Base-by-base conservation (phyloP, 2,888 invertebrate genomes). In the Parnassius apollo region DNA sequence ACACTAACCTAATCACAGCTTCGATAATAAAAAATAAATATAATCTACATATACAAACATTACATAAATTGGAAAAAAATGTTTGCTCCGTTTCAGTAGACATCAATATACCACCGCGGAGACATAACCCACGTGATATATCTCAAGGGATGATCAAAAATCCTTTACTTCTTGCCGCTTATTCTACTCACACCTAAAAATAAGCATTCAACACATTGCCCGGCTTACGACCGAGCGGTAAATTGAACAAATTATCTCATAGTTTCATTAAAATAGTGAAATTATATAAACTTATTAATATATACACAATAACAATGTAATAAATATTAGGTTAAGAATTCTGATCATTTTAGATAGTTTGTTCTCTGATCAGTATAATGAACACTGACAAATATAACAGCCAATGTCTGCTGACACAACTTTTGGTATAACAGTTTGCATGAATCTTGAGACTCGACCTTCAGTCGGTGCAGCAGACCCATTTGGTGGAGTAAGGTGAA, bases 111-210 rank as follows among this genome's bases (percentile, higher is more conserved):
- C 80, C 87, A 83, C 81, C 71, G 85, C 86, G 78, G 77, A 73
- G 77, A 71, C 75, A 51, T 25, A 70, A 69, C 79, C 82, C 85
- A 75, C 76, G 87, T 82, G 88, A 80, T 88, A 88, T 86, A 86
- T 86, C 78, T 73, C 66, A 72, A 78, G 82, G 86, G 93, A 92
- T 94, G 94, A 93, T 94, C 94, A 94, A 94, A 94, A 94, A 94
- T 93, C 94, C 94, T 94, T 94, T 86, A 86, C 93, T 93, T 85
- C 88, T 78, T 78, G 86, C 85, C 71, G 84, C 82, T 74, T 76
- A 86, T 74, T 77, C 88, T 89, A 90, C 78, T 81, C 82, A 85
- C 87, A 91, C 90, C 90, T 91, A 91, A 89, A 90, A 91, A 88
- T 90, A 89, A 91, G 87, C 89, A 86, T 82, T 81, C 81, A 83